phyloP scores from a whole-genome alignment of 2,888 invertebrate species.

The Lacanobia oleracea region DNA sequence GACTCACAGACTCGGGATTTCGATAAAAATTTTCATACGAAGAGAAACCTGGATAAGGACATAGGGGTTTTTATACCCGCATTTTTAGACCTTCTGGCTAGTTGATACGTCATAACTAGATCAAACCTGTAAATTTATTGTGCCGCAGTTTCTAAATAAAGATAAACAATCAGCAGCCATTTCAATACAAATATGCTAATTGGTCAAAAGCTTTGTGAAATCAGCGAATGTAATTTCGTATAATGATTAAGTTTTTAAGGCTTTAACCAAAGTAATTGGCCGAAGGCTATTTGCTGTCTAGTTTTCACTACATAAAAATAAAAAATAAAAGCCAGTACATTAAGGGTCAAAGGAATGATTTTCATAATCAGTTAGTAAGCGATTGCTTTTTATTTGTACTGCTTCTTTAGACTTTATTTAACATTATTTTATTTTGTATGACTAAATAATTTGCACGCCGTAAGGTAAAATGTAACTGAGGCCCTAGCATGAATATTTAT shows the following conservation, averaged over 20 bases:
- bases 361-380: neutral
- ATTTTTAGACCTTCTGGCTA: too few relatives aligned
- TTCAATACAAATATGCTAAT: too few relatives aligned
- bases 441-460: too few relatives aligned
- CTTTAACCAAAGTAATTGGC: neutral
- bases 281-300: neutral
- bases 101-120: neutral
- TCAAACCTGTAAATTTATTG: neutral
- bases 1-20: too few relatives aligned
- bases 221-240: too few relatives aligned
- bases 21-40: too few relatives aligned
- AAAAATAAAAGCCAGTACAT: neutral
- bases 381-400: neutral
- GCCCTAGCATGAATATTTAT: too few relatives aligned
- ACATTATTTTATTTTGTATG: too few relatives aligned
- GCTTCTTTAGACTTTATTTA: neutral
- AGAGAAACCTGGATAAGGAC: too few relatives aligned
- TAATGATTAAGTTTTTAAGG: neutral
- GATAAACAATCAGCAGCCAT: neutral
- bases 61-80: too few relatives aligned
- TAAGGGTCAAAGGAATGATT: conserved; percentile 2
- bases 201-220: too few relatives aligned
- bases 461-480: too few relatives aligned
- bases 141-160: neutral
- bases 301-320: neutral